A percentile compares a stretch with the other conserved stretches of the same genome.
phyloP scores from a whole-genome alignment of 2,113 vertebrate genomes.

The Rhadina sibilatrix region DNA sequence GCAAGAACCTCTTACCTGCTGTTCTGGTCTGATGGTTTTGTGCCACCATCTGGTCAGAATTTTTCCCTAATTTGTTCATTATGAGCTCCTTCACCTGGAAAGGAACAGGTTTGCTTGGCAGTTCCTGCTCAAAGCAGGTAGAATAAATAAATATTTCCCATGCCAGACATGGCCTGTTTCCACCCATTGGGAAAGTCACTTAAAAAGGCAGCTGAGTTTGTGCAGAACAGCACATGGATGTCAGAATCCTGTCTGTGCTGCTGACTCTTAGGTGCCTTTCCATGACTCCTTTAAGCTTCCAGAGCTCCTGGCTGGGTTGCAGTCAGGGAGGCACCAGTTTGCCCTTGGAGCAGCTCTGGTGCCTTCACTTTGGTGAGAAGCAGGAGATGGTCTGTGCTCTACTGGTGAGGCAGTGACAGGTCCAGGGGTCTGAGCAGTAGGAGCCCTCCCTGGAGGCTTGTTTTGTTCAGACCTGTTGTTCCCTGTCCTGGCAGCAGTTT shows the following conservation, averaged over 20 bases:
- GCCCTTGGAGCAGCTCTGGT: neutral
- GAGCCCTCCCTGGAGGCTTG: neutral
- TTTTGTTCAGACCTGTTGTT: neutral
- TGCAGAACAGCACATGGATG: neutral
- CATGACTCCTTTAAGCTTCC: neutral
- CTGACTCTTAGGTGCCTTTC: neutral
- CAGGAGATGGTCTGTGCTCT: neutral
- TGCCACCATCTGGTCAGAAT: slow-evolving; percentile 49
- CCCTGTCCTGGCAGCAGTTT: neutral
- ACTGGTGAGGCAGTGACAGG: neutral
- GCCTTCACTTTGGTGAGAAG: neutral
- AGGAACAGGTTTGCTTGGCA: neutral
- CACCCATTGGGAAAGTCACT: neutral
- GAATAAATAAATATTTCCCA: neutral
- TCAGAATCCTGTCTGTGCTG: neutral
- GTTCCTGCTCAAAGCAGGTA: neutral
- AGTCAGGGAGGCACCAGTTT: neutral
- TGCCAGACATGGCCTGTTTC: neutral
- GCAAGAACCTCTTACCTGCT: neutral
- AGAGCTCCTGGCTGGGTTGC: neutral
- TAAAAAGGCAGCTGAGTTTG: neutral
- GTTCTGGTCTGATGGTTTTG: slow-evolving; percentile 13
- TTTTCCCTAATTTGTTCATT: slow-evolving; percentile 9
- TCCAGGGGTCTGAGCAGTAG: neutral
- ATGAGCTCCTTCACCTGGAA: slow-evolving; percentile 2